Evolutionary conservation across 2,113 vertebrate genomes (phyloP), one percentile per base, ranked within the genome.

Genomic region (Climacteris rufus): DNA sequence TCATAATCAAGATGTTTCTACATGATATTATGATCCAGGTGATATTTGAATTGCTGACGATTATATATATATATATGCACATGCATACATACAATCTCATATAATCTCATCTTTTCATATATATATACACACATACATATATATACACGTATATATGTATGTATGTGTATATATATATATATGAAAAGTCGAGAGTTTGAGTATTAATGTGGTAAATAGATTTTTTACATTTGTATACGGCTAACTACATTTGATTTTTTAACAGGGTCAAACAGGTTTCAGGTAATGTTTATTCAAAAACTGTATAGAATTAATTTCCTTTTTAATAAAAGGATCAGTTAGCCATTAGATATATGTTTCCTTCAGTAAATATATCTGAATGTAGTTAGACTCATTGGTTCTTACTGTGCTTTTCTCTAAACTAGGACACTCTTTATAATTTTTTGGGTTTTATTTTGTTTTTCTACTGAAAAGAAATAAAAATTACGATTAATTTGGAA

Each of bases 71-170:
- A 8, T 14, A 10, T 42, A 33, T 25, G n/a, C n/a, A n/a, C n/a
- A n/a, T n/a, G n/a, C n/a, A n/a, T n/a, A n/a, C n/a, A n/a, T n/a
- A n/a, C n/a, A n/a, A n/a, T n/a, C n/a, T n/a, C n/a, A n/a, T n/a
- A n/a, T n/a, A n/a, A n/a, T n/a, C n/a, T n/a, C n/a, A n/a, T n/a
- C n/a, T n/a, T n/a, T n/a, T n/a, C n/a, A n/a, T n/a, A n/a, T n/a
- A n/a, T n/a, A n/a, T n/a, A n/a, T n/a, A n/a, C n/a, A n/a, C n/a
- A n/a, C n/a, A n/a, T n/a, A n/a, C n/a, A 2, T 71, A n/a, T 40
- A 4, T 35, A 19, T 15, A 1, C 18, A 42, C 5, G 0, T n/a
- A 23, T 35, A 3, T 17, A 30, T 23, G 1, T 28, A 33, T 20
- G 8, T n/a, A n/a, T n/a, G n/a, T n/a, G 23, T 59, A 10, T 13